Base-by-base conservation (phyloP, 2,797 vertebrate species). In the Anabacerthia variegaticeps region DNA sequence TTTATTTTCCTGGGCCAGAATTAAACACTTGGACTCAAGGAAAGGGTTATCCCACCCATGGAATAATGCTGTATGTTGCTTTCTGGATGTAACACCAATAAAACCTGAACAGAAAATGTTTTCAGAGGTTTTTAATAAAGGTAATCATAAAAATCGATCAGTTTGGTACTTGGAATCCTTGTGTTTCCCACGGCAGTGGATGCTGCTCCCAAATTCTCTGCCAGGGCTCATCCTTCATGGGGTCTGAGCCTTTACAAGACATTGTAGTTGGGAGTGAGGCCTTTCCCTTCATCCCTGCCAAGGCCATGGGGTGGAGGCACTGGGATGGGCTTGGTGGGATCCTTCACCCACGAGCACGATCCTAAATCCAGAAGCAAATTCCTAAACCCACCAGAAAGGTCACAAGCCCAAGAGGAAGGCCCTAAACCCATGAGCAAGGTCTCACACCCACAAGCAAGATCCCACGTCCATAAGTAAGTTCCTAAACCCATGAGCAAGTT, bases 171-270 rank as follows among this genome's bases (percentile, higher is more conserved):
- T 0, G 7, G 26, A 24, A n/a, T 39, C 36, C 37, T 43, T 55
- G 41, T 12, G 2, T 14, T 80, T 43, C 28, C 27, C 30, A 4
- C 0, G 0, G 36, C 0, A 0, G 14, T 16, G 41, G 55, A 4
- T 4, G 3, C 8, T 20, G 39, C n/a, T 62, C 9, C 71, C 26
- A 41, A 44, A n/a, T 18, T 61, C 48, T 61, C 63, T 41, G 1
- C 21, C 8, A 0, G 43, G 11, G 30, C 11, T 77, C 63, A 17
- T 34, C 43, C 4, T 2, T 1, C 4, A 0, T 2, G 26, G 7
- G 24, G 6, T 36, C 43, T 85, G 71, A 46, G 63, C 17, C 78
- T 72, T 89, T 52, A 15, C 4, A 2, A 12, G 46, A 30, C 43
- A 21, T 32, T 7, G 24, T 36, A 34, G 41, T 13, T 43, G 71